A percentile compares a stretch with the other conserved stretches of the same genome.
Evolutionary conservation across 2,113 vertebrate genomes (phyloP).

Genomic region (human): GRCh38 chr11:74305001-74305500

Average conservation of each 20-base stretch:
- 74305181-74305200: background rate
- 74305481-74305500: background rate
- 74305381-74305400: background rate
- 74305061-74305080: too few relatives aligned
- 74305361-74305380: background rate
- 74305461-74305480: background rate
- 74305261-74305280: background rate
- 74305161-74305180: background rate
- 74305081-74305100: too few relatives aligned
- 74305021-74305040: too few relatives aligned
- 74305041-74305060: too few relatives aligned
- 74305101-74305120: too few relatives aligned
- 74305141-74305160: too few relatives aligned
- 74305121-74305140: too few relatives aligned
- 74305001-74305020: too few relatives aligned
- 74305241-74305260: background rate
- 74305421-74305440: constrained; percentile 6
- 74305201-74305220: background rate
- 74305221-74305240: background rate
- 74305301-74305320: background rate
- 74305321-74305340: background rate
- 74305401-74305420: background rate
- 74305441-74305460: background rate
- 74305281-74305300: background rate
- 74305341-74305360: background rate